Evolutionary conservation across 2,797 vertebrate genomes (phyloP).

Genomic region (Macroramphosus scolopax): DNA sequence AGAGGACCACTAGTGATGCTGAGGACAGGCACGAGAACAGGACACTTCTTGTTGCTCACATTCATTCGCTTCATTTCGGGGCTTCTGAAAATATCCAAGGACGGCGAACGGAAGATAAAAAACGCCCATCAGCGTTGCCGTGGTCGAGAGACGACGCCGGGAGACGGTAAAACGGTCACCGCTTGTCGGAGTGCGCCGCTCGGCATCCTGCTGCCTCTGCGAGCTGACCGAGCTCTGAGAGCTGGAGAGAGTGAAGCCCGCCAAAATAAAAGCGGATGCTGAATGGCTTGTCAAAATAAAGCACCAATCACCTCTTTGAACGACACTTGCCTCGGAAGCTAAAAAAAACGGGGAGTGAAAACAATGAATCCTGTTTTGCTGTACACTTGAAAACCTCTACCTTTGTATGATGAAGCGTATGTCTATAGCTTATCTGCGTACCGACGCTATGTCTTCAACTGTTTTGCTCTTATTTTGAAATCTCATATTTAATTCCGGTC

Average conservation of each 20-base stretch:
- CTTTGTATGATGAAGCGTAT: no score
- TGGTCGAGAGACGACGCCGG: slow-evolving; percentile 58
- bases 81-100: slow-evolving; percentile 69
- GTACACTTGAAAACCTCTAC: no score
- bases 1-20: slow-evolving; percentile 53
- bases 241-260: slow-evolving; percentile 10
- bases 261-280: not conserved
- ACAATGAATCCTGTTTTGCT: no score
- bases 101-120: slow-evolving; percentile 50
- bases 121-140: slow-evolving; percentile 72
- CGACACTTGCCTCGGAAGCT: no score
- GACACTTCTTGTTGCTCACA: slow-evolving; percentile 78
- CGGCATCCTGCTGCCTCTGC: slow-evolving; percentile 66
- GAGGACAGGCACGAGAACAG: slow-evolving; percentile 61
- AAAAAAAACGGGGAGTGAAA: no score
- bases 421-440: no score
- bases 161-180: slow-evolving; percentile 59
- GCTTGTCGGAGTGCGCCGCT: slow-evolving; percentile 56
- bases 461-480: slow-evolving; percentile 40
- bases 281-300: slow-evolving; percentile 51
- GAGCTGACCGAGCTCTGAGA: slow-evolving; percentile 58
- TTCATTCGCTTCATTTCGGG: slow-evolving; percentile 80
- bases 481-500: slow-evolving; percentile 9
- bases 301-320: no score
- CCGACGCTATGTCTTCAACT: no score